Percentiles rank a stretch among this genome's conserved stretches.
These are phyloP conservation scores for Nowickia ferox DNA, from an alignment of 2,888 invertebrate species.

Conservation along the genomic window DNA sequence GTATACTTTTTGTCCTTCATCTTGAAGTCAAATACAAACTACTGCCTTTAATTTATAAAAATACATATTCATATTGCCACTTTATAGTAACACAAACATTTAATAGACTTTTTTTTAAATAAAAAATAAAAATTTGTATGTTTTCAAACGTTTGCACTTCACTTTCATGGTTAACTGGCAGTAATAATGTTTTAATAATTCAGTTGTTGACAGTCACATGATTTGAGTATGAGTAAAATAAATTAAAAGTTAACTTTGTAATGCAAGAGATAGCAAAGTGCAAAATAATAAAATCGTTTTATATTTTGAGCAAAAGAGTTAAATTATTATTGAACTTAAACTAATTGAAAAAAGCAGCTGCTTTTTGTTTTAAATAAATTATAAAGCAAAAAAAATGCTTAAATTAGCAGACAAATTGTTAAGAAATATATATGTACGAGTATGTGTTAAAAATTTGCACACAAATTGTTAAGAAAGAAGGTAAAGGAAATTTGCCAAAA, in stretches of 20 bases:
- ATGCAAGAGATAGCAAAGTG: constrained; percentile 30
- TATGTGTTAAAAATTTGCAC: background rate
- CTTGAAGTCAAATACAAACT: constrained; percentile 26
- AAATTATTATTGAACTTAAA: background rate
- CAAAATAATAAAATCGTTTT: background rate
- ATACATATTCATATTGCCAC: constrained; percentile 28
- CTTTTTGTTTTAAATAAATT: background rate
- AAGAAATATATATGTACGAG: background rate
- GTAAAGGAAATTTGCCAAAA: background rate
- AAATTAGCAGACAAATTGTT: constrained; percentile 23
- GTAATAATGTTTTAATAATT: constrained; percentile 17
- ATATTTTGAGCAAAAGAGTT: background rate
- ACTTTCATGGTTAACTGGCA: constrained; percentile 54
- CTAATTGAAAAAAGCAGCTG: constrained; percentile 40
- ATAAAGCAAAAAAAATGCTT: background rate
- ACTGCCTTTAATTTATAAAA: constrained; percentile 19
- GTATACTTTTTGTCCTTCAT: constrained; percentile 40
- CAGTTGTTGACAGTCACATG: constrained; percentile 43
- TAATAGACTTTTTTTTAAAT: background rate
- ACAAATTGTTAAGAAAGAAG: constrained; percentile 37
- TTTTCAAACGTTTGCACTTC: constrained; percentile 24
- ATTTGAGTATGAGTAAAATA: constrained; percentile 15
- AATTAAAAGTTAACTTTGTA: constrained; percentile 47
- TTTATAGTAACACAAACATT: background rate
- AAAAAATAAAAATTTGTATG: background rate